A percentile compares a stretch with the other conserved stretches of the same genome.
phyloP scores from a whole-genome alignment of 2,888 invertebrate species.

The Physocephala rufipes region DNA sequence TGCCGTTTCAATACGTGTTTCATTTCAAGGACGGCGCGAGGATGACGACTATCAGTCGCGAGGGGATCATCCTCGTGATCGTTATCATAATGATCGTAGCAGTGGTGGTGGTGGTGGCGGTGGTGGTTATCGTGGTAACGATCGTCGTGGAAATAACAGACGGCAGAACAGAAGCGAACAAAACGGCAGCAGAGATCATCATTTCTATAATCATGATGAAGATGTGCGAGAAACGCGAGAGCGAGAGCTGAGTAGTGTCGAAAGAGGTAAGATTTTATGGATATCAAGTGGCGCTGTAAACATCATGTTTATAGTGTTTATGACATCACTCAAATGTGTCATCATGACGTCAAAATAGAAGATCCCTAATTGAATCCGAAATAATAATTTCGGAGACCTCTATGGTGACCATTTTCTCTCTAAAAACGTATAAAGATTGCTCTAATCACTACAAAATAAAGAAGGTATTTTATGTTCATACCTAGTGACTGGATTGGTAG shows the following conservation, averaged over 20 bases:
- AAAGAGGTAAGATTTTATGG: constrained; percentile 64
- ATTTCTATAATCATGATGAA: constrained; percentile 61
- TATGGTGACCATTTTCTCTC: too few relatives aligned
- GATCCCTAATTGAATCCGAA: too few relatives aligned
- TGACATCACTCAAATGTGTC: too few relatives aligned
- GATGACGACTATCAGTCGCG: constrained; percentile 65
- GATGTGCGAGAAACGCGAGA: constrained; percentile 63
- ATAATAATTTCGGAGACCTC: too few relatives aligned
- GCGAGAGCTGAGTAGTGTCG: constrained; percentile 65
- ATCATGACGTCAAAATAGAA: too few relatives aligned
- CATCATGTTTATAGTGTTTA: too few relatives aligned
- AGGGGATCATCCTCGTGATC: constrained; percentile 62
- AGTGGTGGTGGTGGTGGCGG: constrained; percentile 51
- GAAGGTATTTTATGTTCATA: too few relatives aligned
- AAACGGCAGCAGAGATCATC: constrained; percentile 60
- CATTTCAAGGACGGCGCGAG: constrained; percentile 57
- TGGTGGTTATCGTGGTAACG: constrained; percentile 56
- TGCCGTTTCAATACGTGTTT: too few relatives aligned
- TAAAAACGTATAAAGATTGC: too few relatives aligned
- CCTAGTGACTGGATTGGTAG: too few relatives aligned
- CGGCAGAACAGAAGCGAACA: constrained; percentile 59
- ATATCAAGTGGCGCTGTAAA: too few relatives aligned
- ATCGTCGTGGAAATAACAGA: constrained; percentile 59
- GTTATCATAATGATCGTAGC: constrained; percentile 58
- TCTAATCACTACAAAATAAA: too few relatives aligned